Conservation (phyloP, 2,113 vertebrate species). For the Tragelaphus imberbis region DNA sequence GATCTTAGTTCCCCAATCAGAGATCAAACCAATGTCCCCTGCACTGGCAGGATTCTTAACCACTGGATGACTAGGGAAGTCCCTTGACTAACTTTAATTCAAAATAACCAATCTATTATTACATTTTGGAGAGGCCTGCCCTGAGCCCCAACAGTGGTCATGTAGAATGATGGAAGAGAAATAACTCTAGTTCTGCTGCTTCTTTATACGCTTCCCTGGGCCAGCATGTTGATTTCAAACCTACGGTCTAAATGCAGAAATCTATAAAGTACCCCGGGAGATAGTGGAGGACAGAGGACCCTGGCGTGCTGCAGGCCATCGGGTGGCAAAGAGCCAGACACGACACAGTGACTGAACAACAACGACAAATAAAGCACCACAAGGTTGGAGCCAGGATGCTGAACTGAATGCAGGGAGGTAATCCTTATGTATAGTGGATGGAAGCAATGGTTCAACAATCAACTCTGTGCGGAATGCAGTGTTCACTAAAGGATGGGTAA, state of each 20-base stretch:
- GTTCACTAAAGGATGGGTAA: neutral
- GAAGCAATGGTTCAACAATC: neutral
- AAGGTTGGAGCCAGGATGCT: neutral
- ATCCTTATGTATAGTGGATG: no score
- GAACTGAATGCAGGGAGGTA: neutral
- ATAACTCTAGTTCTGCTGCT: neutral
- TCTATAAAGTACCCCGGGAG: fast-evolving
- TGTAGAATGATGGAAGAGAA: neutral
- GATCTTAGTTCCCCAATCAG: neutral
- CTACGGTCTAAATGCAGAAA: neutral
- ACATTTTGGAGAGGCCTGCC: neutral
- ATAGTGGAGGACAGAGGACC: neutral
- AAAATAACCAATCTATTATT: neutral
- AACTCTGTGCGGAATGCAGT: neutral
- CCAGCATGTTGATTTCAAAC: neutral
- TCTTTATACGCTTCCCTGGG: neutral
- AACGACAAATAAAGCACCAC: fast-evolving
- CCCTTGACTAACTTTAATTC: neutral
- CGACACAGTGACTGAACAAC: neutral
- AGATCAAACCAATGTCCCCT: neutral
- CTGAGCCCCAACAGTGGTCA: neutral
- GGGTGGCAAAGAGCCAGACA: neutral
- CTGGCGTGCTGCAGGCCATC: neutral
- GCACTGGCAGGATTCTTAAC: neutral
- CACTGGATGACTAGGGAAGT: neutral